These are phyloP conservation scores for Lathamus discolor DNA, from an alignment of 2,113 vertebrate genomes.

Conservation along the genomic window DNA sequence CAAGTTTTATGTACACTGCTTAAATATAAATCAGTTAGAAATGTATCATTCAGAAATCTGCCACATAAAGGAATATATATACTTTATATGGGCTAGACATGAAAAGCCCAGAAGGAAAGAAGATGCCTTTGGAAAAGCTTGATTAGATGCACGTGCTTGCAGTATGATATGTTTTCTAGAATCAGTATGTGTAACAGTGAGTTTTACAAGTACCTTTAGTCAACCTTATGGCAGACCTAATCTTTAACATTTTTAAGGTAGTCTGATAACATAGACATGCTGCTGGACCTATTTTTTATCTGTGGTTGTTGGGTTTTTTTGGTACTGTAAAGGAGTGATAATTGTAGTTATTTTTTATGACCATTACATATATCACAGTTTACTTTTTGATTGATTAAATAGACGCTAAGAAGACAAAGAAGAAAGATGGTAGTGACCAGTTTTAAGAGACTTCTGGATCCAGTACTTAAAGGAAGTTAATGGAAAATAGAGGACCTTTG, in stretches of 20 bases:
- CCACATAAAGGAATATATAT: neutral
- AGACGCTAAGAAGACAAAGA: neutral
- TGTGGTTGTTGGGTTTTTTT: neutral
- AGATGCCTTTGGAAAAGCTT: neutral
- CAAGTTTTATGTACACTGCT: neutral
- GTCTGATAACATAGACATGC: neutral
- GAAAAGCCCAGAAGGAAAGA: neutral
- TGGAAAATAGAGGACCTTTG: neutral
- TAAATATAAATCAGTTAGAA: neutral
- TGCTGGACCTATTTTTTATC: neutral
- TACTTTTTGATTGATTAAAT: neutral
- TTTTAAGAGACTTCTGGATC: neutral
- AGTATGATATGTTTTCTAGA: neutral
- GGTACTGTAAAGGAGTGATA: neutral
- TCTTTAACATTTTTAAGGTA: neutral
- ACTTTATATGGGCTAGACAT: neutral
- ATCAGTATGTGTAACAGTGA: neutral
- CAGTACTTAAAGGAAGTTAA: neutral
- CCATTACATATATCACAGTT: neutral
- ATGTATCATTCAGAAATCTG: conserved; percentile 10
- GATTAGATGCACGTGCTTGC: neutral
- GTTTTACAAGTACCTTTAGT: neutral
- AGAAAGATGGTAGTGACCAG: neutral
- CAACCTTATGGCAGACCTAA: neutral
- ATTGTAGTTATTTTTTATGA: neutral